Base-by-base conservation (phyloP, 1,140 invertebrate species). In the Ditylenchus dipsaci region DNA sequence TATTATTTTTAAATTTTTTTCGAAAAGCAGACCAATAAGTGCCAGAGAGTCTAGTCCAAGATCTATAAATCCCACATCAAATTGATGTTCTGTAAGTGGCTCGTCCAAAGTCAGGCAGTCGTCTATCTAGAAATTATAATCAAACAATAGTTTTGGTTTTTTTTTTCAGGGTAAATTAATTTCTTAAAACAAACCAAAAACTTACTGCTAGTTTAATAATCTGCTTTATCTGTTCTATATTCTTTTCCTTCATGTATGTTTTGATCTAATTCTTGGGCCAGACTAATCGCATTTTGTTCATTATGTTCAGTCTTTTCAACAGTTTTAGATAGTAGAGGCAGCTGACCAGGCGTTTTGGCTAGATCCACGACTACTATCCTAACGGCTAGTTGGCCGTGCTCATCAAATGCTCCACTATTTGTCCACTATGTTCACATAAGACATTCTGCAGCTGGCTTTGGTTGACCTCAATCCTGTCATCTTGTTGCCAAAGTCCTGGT, bases 21-120 rank as follows among this genome's bases (percentile, higher is more conserved):
- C n/a, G n/a, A 38, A 53, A 53, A 53, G 23, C n/a, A 21, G n/a
- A 53, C 49, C 71, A 23, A 73, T 63, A 45, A 73, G 19, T 11
- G 71, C 47, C 33, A 73, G 60, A 9, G 71, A 73, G 33, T 73
- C 71, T 26, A 70, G 23, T 23, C 71, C 71, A 17, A 73, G 45
- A 57, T 73, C 71, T 27, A 62, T 62, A 38, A 70, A 70, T 23
- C 67, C 67, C n/a, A 29, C 29, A 61, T 61, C 38, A 43, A 33
- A 43, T n/a, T 30, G n/a, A n/a, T 19, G n/a, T 61, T 61, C 19
- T 3, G 27, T 29, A 3, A 61, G 59, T 13, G 19, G 59, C 29
- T 30, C n/a, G 3, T 61, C 59, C 29, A 26, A 29, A 19, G 59
- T 26, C n/a, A 61, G 8, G 38, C n/a, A 21, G 26, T 61, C 59